Percentiles rank a stretch among this genome's conserved stretches.
phyloP scores from a whole-genome alignment of 2,113 vertebrate genomes.

The Eublepharis macularius region DNA sequence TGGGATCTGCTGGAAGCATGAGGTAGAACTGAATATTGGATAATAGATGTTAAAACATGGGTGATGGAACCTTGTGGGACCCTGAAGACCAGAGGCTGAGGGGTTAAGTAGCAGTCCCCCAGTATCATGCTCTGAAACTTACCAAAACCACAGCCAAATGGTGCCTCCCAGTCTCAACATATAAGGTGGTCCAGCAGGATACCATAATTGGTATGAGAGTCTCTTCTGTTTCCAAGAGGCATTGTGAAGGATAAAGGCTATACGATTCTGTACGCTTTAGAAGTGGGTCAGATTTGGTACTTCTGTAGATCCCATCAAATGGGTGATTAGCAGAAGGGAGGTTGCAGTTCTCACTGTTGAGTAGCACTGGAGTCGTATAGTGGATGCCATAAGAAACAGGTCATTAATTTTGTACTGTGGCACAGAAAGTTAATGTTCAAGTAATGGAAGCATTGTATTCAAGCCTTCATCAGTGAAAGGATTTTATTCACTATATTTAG shows the following conservation, averaged over 20 bases:
- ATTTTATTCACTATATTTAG: not conserved
- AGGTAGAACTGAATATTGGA: too few relatives aligned
- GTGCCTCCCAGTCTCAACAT: too few relatives aligned
- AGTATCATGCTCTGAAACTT: too few relatives aligned
- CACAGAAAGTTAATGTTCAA: not conserved
- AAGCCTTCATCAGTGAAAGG: too few relatives aligned
- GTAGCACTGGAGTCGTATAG: not conserved
- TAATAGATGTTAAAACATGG: too few relatives aligned
- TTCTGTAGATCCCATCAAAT: not conserved
- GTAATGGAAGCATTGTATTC: not conserved
- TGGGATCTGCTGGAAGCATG: too few relatives aligned
- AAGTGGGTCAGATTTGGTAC: not conserved
- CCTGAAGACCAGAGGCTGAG: too few relatives aligned
- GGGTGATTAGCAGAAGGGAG: not conserved
- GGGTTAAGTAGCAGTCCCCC: too few relatives aligned
- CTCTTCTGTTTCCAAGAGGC: not conserved
- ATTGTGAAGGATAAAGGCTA: not conserved
- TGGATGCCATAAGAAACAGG: not conserved
- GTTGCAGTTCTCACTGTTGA: not conserved
- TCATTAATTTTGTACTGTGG: not conserved
- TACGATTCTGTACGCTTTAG: not conserved
- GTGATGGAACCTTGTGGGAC: too few relatives aligned
- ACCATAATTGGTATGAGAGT: not conserved
- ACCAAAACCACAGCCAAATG: too few relatives aligned
- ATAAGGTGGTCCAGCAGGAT: too few relatives aligned